Evolutionary conservation across 2,113 vertebrate species (phyloP).

Genomic region (Petromus typicus): DNA sequence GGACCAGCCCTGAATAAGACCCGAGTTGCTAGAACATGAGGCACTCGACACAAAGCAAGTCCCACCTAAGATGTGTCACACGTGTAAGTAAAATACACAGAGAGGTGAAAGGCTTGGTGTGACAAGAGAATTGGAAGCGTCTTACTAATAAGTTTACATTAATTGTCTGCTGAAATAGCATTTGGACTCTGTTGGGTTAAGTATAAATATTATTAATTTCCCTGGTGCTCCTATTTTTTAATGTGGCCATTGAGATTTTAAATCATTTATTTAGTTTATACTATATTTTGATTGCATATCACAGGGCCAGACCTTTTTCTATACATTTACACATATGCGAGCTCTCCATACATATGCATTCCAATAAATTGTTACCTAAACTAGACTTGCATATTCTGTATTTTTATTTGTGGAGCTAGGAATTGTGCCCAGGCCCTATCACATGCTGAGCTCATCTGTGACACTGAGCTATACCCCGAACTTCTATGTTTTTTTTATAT

Average conservation of each 20-base stretch:
- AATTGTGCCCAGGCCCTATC: not conserved
- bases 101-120: not conserved
- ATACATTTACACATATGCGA: not conserved
- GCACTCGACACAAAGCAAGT: not conserved
- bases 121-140: not conserved
- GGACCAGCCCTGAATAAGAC: not conserved
- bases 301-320: not conserved
- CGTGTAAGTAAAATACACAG: not conserved
- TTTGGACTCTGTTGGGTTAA: slow-evolving; percentile 4
- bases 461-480: not conserved
- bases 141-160: not conserved
- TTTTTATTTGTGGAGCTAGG: not conserved
- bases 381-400: not conserved
- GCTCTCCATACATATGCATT: not conserved
- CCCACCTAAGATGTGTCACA: not conserved
- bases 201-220: slow-evolving; percentile 4
- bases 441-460: not conserved
- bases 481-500: not conserved
- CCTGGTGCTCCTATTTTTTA: not conserved
- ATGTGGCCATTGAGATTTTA: not conserved
- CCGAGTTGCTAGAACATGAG: no score
- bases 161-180: not conserved
- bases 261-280: not conserved
- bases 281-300: not conserved
- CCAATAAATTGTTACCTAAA: not conserved